These are phyloP conservation scores for Scaptomyza graminum DNA, from an alignment of 1,140 invertebrate genomes.

Conservation along the genomic window DNA sequence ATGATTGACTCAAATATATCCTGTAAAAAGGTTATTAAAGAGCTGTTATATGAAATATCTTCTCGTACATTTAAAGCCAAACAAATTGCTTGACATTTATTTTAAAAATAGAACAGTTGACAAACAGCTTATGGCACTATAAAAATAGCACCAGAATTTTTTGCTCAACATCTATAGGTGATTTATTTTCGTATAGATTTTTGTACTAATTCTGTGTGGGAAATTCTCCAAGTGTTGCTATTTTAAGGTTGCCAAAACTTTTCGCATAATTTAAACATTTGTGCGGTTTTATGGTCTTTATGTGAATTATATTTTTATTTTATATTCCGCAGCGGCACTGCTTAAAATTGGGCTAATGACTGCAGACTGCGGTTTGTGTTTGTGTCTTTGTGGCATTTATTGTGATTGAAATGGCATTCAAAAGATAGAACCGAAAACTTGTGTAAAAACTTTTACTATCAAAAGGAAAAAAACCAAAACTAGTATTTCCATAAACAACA, in stretches of 20 bases:
- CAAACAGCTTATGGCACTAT: background rate
- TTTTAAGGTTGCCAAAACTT: slow-evolving; percentile 60
- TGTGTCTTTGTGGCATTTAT: slow-evolving; percentile 32
- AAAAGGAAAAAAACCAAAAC: slow-evolving; percentile 16
- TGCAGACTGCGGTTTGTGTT: slow-evolving; percentile 51
- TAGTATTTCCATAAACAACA: slow-evolving; percentile 42
- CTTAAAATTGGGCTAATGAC: slow-evolving; percentile 72
- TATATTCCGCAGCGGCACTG: slow-evolving; percentile 23
- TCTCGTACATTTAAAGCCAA: too few species aligned
- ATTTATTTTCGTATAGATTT: slow-evolving; percentile 34
- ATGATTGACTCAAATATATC: slow-evolving; percentile 8
- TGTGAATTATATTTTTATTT: slow-evolving; percentile 36
- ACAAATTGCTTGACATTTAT: too few species aligned
- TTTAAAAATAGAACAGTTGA: slow-evolving; percentile 7
- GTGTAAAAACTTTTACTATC: slow-evolving; percentile 12
- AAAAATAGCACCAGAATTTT: slow-evolving; percentile 26
- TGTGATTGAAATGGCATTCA: slow-evolving; percentile 30
- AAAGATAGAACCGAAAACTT: slow-evolving; percentile 22
- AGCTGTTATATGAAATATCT: too few species aligned
- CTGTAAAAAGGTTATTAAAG: background rate
- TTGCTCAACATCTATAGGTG: slow-evolving; percentile 4
- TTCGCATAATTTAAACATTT: slow-evolving; percentile 39
- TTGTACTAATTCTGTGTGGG: slow-evolving; percentile 4
- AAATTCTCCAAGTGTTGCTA: slow-evolving; percentile 36
- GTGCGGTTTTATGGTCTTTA: slow-evolving; percentile 39